Percentiles rank a stretch among this genome's conserved stretches.
phyloP scores from a whole-genome alignment of 2,797 vertebrate species.

The Rousettus madagascariensis region DNA sequence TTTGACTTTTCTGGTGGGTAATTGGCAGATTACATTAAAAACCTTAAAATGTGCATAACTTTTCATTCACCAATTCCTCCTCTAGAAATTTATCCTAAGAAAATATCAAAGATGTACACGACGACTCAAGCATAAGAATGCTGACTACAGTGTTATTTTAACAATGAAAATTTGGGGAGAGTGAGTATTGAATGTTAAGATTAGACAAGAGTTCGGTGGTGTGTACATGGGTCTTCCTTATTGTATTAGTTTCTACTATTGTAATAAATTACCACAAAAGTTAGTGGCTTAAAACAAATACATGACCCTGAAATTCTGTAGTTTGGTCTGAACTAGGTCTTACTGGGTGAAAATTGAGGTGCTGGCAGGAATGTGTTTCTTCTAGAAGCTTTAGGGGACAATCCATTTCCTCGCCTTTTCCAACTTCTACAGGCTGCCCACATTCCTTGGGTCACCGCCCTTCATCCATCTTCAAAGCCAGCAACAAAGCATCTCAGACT shows the following conservation, averaged over 20 bases:
- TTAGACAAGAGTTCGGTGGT: neutral
- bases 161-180: neutral
- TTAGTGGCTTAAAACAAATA: neutral
- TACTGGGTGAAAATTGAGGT: neutral
- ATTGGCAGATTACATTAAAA: conserved; percentile 18
- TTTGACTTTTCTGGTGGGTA: neutral
- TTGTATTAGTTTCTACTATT: neutral
- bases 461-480: neutral
- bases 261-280: neutral
- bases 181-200: neutral
- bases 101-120: neutral
- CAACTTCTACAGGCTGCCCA: neutral
- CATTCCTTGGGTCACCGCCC: neutral
- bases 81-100: neutral
- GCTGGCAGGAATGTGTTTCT: neutral
- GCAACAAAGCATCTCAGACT: neutral
- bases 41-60: neutral
- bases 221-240: neutral
- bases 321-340: neutral
- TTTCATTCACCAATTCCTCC: neutral
- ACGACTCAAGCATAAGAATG: neutral
- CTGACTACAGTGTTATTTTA: neutral
- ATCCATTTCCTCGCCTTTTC: neutral
- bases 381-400: neutral
- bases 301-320: neutral